phyloP scores from a whole-genome alignment of 2,888 invertebrate species.

The Dryococelus australis region DNA sequence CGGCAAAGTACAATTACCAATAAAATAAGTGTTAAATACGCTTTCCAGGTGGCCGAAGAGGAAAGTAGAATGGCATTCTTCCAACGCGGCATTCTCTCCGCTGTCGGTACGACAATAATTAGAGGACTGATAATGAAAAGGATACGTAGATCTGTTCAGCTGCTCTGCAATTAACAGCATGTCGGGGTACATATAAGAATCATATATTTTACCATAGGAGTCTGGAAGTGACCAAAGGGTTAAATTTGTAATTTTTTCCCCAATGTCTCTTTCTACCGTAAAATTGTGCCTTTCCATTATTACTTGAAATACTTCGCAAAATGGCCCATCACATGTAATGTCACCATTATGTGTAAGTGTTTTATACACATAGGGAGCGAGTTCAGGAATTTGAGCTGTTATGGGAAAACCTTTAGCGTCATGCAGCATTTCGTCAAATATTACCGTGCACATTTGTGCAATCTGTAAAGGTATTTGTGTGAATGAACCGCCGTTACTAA shows the following conservation, averaged over 20 bases:
- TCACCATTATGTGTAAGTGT: background rate
- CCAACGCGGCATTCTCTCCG: background rate
- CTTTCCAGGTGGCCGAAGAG: background rate
- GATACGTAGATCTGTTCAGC: background rate
- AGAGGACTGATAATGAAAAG: background rate
- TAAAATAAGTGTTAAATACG: background rate
- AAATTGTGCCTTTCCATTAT: background rate
- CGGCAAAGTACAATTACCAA: background rate
- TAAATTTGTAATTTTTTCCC: background rate
- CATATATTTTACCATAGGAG: background rate
- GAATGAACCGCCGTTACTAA: background rate
- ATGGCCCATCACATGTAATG: background rate
- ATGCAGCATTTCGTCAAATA: background rate
- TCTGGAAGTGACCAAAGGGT: background rate
- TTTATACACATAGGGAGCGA: background rate
- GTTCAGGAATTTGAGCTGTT: background rate
- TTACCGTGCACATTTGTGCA: background rate
- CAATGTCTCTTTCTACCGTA: background rate
- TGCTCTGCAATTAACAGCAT: background rate
- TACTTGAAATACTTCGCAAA: background rate
- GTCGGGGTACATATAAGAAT: background rate
- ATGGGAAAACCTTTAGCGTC: background rate
- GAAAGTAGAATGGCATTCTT: background rate
- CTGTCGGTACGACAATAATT: background rate
- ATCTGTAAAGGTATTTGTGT: background rate